phyloP scores from a whole-genome alignment of 1,140 invertebrate species.

The Nasonia giraulti region DNA sequence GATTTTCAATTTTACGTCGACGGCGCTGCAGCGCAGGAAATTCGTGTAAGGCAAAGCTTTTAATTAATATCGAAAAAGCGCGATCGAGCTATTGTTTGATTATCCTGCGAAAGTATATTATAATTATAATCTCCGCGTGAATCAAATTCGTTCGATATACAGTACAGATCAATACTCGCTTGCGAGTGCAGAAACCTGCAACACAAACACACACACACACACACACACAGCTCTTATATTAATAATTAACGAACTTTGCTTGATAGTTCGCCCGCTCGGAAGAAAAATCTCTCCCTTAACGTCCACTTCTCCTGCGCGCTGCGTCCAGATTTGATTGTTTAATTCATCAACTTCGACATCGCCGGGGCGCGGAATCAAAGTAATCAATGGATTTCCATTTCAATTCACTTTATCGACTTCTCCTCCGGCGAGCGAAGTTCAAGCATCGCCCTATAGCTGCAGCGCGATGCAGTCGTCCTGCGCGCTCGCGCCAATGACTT shows the following conservation, averaged over 20 bases:
- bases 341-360: slow-evolving; percentile 34
- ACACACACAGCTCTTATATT: background rate
- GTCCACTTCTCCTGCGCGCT: background rate
- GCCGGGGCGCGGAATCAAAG: slow-evolving; percentile 1
- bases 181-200: too few species aligned
- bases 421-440: background rate
- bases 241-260: background rate
- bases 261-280: background rate
- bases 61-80: too few species aligned
- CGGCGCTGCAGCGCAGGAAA: too few species aligned
- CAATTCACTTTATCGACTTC: slow-evolving; percentile 38
- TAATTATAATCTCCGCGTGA: too few species aligned
- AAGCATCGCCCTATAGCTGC: background rate
- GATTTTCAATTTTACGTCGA: background rate
- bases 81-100: too few species aligned
- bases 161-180: too few species aligned
- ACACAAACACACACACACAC: too few species aligned
- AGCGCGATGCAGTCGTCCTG: too few species aligned
- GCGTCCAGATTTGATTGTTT: slow-evolving; percentile 12
- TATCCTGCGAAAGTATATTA: too few species aligned
- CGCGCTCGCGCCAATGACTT: slow-evolving; percentile 24
- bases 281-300: background rate
- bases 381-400: slow-evolving; percentile 41
- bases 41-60: too few species aligned
- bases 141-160: too few species aligned